phyloP scores from a whole-genome alignment of 2,888 invertebrate genomes.

The Himalopsyche kuldschensis region DNA sequence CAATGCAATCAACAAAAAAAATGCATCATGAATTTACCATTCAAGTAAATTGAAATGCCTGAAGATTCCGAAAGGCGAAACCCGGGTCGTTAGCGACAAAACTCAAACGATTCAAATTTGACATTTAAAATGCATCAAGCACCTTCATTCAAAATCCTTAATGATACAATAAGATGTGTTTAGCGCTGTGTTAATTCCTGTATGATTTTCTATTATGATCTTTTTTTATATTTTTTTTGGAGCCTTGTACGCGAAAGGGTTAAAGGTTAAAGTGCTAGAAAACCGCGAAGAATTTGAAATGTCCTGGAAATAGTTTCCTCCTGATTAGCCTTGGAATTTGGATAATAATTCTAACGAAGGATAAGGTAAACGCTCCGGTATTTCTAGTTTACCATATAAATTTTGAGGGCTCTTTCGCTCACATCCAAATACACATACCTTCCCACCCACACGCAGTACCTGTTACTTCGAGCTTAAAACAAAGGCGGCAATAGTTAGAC shows the following conservation, averaged over 20 bases:
- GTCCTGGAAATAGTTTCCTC: neutral
- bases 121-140: too few species aligned
- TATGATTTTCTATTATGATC: too few species aligned
- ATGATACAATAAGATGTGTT: too few species aligned
- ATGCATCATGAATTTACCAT: too few species aligned
- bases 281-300: neutral
- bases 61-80: too few species aligned
- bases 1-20: too few species aligned
- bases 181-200: too few species aligned
- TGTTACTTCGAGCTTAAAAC: neutral
- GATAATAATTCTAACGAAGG: neutral
- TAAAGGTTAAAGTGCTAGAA: neutral
- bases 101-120: too few species aligned
- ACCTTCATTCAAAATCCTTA: too few species aligned
- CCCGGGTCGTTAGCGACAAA: too few species aligned
- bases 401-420: neutral
- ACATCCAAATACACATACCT: neutral
- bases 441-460: neutral
- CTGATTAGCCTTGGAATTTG: neutral
- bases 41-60: too few species aligned
- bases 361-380: neutral
- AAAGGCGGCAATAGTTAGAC: too few species aligned
- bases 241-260: neutral
- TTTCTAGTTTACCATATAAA: neutral
- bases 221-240: neutral